phyloP scores from a whole-genome alignment of 2,888 invertebrate species.

The Mechanitis messenoides region DNA sequence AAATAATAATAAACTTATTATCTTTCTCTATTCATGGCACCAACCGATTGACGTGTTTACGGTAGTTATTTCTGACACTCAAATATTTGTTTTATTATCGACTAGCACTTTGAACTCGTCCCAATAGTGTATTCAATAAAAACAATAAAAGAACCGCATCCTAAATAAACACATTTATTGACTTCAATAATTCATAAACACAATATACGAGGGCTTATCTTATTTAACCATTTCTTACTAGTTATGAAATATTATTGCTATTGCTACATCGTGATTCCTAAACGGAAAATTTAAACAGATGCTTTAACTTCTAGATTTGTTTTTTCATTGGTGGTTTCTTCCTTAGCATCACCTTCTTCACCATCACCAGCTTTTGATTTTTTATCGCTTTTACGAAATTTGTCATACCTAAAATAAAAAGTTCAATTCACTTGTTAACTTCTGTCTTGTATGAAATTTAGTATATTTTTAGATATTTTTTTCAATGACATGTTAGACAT shows the following conservation, averaged over 20 bases:
- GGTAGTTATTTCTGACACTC: too few relatives aligned
- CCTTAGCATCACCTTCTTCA: slow-evolving; percentile 53
- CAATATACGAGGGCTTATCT: not conserved
- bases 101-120: too few relatives aligned
- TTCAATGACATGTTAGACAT: too few relatives aligned
- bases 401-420: slow-evolving; percentile 72
- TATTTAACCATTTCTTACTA: not conserved
- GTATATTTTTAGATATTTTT: too few relatives aligned
- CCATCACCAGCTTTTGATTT: slow-evolving; percentile 62
- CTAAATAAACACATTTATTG: slow-evolving; percentile 3
- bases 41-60: too few relatives aligned
- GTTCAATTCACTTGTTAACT: slow-evolving; percentile 8
- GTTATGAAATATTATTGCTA: not conserved
- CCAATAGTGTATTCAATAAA: too few relatives aligned
- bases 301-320: slow-evolving; percentile 51
- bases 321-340: slow-evolving; percentile 54
- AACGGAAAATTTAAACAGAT: slow-evolving; percentile 39
- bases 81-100: too few relatives aligned
- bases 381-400: slow-evolving; percentile 81
- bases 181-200: not conserved
- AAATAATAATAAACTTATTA: too few relatives aligned
- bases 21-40: too few relatives aligned
- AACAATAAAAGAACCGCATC: not conserved
- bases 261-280: not conserved
- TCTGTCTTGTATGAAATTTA: not conserved